Base-by-base conservation (phyloP, 2,888 invertebrate species). In the Tetramorium bicarinatum region DNA sequence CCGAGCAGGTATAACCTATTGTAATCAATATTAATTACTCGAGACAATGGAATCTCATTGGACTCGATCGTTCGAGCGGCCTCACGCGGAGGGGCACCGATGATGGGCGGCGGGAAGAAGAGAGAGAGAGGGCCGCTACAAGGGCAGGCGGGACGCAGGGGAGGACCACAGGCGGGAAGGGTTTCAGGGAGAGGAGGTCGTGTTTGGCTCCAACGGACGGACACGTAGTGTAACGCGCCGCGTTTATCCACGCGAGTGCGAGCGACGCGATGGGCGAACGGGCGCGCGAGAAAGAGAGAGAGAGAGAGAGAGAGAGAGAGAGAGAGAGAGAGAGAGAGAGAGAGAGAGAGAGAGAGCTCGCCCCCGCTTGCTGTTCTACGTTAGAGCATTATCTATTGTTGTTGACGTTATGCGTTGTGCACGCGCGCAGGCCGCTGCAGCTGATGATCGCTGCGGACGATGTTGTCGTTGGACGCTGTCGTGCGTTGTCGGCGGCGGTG, bases 21-120 rank as follows among this genome's bases (percentile, higher is more conserved):
- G 94, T 94, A 94, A 95, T 95, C 95, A 95, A 95, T 95, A 95
- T 95, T 95, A 95, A 95, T 95, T 95, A 95, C 94, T 94, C 93
- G 93, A 93, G 94, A 95, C 95, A 95, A 95, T 95, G 94, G 94
- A 94, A 94, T 94, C 94, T 94, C 94, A 94, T 95, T 94, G 94
- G 94, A 94, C 92, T 95, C 93, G 94, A 95, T 94, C 94, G 95
- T 93, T 94, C 91, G 94, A 92, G 91, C 92, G 93, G 89, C 91
- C 91, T 91, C 89, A 88, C 89, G 86, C 88, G 87, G 87, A 75
- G 85, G 80, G 80, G 83, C 80, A 79, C 62, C 82, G 74, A 71
- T 71, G 79, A 72, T 59, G 71, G 62, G 21, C 79, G 44, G 29
- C 61, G 72, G 83, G 66, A 75, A 74, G 80, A 80, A 72, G 80